Percentiles rank a stretch among this genome's conserved stretches.
Conservation (phyloP, 92 coral and sea anemone species). For the Galaxea fascicularis region DNA sequence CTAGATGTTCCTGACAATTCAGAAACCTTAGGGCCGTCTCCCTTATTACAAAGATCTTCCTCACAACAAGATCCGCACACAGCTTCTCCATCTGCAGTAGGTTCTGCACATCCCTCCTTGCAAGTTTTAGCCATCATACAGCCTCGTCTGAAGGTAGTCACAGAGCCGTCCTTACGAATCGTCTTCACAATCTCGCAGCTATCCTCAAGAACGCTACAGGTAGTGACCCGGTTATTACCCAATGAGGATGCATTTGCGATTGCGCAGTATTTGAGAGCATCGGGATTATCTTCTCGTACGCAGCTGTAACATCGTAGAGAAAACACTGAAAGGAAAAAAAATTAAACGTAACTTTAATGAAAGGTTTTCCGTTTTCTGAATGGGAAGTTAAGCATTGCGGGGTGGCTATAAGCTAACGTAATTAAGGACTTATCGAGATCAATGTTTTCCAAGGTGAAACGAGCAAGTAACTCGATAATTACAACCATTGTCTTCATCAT, state of each 20-base stretch:
- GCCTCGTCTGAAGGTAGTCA: constrained; percentile 20
- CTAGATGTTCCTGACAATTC: constrained; percentile 37
- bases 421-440: no score
- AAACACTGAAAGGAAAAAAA: constrained; percentile 3
- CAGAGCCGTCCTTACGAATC: neutral
- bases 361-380: neutral
- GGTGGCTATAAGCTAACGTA: no score
- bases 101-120: neutral
- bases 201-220: neutral
- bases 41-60: constrained; percentile 37
- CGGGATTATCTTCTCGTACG: constrained; percentile 2
- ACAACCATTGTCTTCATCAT: no score
- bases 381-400: no score
- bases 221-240: neutral
- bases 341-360: neutral
- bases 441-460: no score
- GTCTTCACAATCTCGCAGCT: constrained; percentile 25
- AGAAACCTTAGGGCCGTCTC: constrained; percentile 22
- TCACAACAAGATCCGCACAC: constrained; percentile 32
- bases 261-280: constrained; percentile 27
- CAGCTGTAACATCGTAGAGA: constrained; percentile 32
- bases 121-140: neutral
- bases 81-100: neutral
- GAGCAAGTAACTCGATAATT: no score
- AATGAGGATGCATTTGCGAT: neutral